Conservation (phyloP, 2,797 vertebrate genomes). For the Myioborus melanocephalus region DNA sequence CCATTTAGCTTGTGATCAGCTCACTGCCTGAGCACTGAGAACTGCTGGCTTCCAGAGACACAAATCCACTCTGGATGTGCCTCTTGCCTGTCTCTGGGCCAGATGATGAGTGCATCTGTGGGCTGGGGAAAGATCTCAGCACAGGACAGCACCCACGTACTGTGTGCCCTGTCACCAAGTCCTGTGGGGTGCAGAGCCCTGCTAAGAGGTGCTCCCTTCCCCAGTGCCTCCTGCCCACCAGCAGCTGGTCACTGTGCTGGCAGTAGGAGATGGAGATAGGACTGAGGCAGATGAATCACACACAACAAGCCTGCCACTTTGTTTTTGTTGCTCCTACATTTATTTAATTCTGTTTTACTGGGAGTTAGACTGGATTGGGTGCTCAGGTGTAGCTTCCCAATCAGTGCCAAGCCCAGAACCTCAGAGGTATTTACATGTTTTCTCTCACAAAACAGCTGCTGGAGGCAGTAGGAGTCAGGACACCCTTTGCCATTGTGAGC, state of each 20-base stretch:
- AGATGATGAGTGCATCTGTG: not conserved
- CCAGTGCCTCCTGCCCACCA: not conserved
- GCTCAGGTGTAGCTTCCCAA: not conserved
- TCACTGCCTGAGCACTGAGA: not conserved
- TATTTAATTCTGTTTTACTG: not conserved
- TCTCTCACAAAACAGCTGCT: not conserved
- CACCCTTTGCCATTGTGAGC: not conserved
- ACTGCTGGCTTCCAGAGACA: not conserved
- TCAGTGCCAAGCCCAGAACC: not conserved
- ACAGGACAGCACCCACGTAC: not conserved
- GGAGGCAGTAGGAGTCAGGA: not conserved
- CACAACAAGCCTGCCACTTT: rapidly evolving
- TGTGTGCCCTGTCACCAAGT: not conserved
- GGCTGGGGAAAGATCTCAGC: not conserved
- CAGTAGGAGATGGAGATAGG: not conserved
- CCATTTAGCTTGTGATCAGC: not conserved
- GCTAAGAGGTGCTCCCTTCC: not conserved
- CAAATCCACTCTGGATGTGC: not conserved
- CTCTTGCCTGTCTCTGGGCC: not conserved
- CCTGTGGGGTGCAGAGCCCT: not conserved
- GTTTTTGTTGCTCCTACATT: not conserved
- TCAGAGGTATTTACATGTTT: not conserved
- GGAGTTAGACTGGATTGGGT: not conserved
- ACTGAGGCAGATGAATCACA: not conserved
- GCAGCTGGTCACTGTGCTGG: not conserved